Evolutionary conservation across 2,888 invertebrate genomes (phyloP).

Genomic region (Danaus chrysippus): DNA sequence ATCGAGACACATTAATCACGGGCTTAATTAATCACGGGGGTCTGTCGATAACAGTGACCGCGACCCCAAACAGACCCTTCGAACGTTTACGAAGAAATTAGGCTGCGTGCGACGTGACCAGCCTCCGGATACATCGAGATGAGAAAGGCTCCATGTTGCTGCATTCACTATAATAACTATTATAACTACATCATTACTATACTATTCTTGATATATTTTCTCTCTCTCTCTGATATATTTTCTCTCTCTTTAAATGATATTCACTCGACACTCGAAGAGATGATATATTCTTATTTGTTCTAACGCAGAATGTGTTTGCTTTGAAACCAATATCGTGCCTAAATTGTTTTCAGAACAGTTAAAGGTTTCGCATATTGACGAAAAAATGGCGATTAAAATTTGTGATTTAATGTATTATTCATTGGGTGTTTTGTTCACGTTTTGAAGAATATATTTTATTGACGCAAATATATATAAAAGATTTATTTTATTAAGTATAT

Average conservation of each 20-base stretch:
- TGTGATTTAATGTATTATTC: neutral
- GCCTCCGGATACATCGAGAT: constrained; percentile 1
- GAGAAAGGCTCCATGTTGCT: too few relatives aligned
- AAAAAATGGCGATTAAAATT: constrained; percentile 1
- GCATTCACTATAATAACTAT: too few relatives aligned
- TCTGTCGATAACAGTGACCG: constrained; percentile 35
- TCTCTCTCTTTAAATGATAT: neutral
- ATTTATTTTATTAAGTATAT: neutral
- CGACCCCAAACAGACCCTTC: constrained; percentile 17
- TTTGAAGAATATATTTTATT: neutral
- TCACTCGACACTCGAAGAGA: too few relatives aligned
- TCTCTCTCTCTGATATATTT: constrained; percentile 5
- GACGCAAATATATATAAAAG: neutral
- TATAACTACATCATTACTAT: too few relatives aligned
- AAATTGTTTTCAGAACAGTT: constrained; percentile 3
- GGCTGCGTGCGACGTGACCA: constrained; percentile 19
- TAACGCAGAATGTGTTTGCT: neutral
- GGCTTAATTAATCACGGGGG: constrained; percentile 38
- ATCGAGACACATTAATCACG: constrained; percentile 36
- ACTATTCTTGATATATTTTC: neutral
- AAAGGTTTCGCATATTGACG: neutral
- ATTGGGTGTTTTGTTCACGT: neutral
- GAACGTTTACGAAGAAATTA: constrained; percentile 24
- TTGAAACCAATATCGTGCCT: neutral
- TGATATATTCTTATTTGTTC: too few relatives aligned